Conservation (phyloP, 2,888 invertebrate species). For the Herminia tarsipennalis region DNA sequence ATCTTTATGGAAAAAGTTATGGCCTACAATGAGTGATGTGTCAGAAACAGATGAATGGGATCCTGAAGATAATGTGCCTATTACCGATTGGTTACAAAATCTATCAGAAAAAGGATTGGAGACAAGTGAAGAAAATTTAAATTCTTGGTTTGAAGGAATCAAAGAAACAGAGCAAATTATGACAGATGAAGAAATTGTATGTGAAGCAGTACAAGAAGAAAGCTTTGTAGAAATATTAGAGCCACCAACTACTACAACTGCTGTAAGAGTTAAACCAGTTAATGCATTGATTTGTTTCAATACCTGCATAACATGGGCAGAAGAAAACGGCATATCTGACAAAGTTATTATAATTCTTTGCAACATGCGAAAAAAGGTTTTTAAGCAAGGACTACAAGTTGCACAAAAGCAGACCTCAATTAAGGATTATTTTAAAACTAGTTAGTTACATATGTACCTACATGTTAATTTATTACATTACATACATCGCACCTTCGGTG, state of each 20-base stretch:
- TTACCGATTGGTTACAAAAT: slow-evolving; percentile 42
- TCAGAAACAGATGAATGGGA: slow-evolving; percentile 40
- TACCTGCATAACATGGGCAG: slow-evolving; percentile 48
- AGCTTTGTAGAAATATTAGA: slow-evolving; percentile 32
- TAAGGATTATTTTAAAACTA: slow-evolving; percentile 38
- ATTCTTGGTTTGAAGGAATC: slow-evolving; percentile 34
- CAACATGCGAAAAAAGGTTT: slow-evolving; percentile 42
- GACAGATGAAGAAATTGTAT: slow-evolving; percentile 22
- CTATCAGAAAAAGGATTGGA: slow-evolving; percentile 45
- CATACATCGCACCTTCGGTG: not conserved
- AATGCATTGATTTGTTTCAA: slow-evolving; percentile 45
- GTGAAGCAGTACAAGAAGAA: slow-evolving; percentile 29
- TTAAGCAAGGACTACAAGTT: slow-evolving; percentile 42
- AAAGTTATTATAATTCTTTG: slow-evolving; percentile 45
- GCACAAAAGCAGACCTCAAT: slow-evolving; percentile 41
- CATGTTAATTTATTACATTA: not conserved
- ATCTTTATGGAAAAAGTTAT: slow-evolving; percentile 47
- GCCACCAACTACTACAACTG: slow-evolving; percentile 31
- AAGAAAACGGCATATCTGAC: slow-evolving; percentile 44
- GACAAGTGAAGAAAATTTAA: slow-evolving; percentile 36
- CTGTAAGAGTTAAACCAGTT: slow-evolving; percentile 31
- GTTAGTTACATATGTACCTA: slow-evolving; percentile 12
- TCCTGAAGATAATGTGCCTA: slow-evolving; percentile 34
- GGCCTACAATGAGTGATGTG: slow-evolving; percentile 42
- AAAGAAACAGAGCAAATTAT: slow-evolving; percentile 44